Percentiles rank a stretch among this genome's conserved stretches.
These are phyloP conservation scores for Sebastes miniatus DNA, from an alignment of 2,797 vertebrate species.

Conservation along the genomic window DNA sequence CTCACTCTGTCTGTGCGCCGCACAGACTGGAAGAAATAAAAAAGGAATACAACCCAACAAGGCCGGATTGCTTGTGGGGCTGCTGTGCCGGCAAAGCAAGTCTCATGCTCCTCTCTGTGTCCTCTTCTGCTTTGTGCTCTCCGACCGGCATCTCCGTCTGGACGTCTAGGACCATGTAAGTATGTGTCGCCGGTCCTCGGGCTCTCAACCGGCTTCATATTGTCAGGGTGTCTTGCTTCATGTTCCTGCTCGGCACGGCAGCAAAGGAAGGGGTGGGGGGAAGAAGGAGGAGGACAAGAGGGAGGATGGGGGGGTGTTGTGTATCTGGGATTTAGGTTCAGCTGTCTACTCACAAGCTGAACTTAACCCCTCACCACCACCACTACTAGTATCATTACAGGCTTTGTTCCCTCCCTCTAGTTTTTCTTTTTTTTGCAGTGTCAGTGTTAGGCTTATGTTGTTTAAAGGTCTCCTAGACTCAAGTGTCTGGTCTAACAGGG, in stretches of 20 bases:
- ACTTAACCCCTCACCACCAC: constrained; percentile 56
- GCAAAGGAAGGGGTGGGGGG: constrained; percentile 57
- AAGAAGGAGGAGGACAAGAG: constrained; percentile 37
- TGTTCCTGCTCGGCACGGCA: constrained; percentile 63
- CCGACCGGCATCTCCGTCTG: constrained; percentile 55
- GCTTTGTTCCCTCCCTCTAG: constrained; percentile 52
- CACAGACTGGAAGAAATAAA: constrained; percentile 67
- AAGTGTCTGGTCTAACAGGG: constrained; percentile 63
- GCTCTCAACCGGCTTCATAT: constrained; percentile 66
- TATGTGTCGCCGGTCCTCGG: constrained; percentile 50
- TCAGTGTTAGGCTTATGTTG: constrained; percentile 53
- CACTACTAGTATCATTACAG: constrained; percentile 20
- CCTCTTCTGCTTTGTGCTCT: constrained; percentile 64
- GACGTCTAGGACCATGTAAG: constrained; percentile 78
- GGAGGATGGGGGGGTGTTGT: constrained; percentile 54
- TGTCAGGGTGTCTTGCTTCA: constrained; percentile 65
- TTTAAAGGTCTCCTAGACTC: constrained; percentile 69
- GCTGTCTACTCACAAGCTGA: constrained; percentile 79
- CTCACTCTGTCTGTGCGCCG: constrained; percentile 55
- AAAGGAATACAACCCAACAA: constrained; percentile 58
- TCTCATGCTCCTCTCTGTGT: constrained; percentile 73
- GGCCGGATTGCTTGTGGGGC: constrained; percentile 55
- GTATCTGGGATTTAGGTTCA: constrained; percentile 81
- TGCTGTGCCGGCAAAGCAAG: constrained; percentile 57
- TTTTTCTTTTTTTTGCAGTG: constrained; percentile 57